phyloP scores from a whole-genome alignment of 2,113 vertebrate species.

The Origma solitaria region DNA sequence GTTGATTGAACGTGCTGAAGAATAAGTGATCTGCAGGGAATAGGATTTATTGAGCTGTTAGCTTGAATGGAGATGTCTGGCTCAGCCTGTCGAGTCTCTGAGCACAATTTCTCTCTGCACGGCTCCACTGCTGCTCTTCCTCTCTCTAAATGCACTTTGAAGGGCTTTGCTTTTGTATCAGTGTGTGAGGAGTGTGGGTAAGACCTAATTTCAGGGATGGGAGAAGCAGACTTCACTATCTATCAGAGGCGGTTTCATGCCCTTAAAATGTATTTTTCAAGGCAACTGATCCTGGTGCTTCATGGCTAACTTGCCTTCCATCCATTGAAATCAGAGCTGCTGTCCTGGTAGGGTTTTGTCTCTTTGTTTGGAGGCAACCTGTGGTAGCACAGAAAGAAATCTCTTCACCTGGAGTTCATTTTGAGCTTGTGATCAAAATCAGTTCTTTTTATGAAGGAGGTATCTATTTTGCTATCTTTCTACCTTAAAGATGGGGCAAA shows the following conservation, averaged over 20 bases:
- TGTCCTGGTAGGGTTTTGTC: neutral
- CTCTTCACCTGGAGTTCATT: neutral
- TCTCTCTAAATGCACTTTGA: neutral
- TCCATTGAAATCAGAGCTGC: neutral
- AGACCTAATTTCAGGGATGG: neutral
- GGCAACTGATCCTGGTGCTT: neutral
- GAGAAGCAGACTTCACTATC: neutral
- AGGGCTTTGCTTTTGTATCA: neutral
- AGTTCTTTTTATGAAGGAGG: neutral
- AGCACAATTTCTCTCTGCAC: neutral
- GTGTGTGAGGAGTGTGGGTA: neutral
- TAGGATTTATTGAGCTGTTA: constrained; percentile 18
- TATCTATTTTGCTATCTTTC: neutral
- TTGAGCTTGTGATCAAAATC: neutral
- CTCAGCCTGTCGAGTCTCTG: neutral
- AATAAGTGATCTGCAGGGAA: constrained; percentile 7
- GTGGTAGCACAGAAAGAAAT: neutral
- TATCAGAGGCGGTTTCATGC: neutral
- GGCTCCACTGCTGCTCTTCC: neutral
- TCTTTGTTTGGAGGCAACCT: neutral
- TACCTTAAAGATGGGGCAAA: neutral
- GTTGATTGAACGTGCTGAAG: neutral
- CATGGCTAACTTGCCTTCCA: neutral
- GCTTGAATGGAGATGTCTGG: neutral
- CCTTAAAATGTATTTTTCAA: neutral